These are phyloP conservation scores for Bufotes viridis DNA, from an alignment of 2,797 vertebrate genomes.

Conservation along the genomic window DNA sequence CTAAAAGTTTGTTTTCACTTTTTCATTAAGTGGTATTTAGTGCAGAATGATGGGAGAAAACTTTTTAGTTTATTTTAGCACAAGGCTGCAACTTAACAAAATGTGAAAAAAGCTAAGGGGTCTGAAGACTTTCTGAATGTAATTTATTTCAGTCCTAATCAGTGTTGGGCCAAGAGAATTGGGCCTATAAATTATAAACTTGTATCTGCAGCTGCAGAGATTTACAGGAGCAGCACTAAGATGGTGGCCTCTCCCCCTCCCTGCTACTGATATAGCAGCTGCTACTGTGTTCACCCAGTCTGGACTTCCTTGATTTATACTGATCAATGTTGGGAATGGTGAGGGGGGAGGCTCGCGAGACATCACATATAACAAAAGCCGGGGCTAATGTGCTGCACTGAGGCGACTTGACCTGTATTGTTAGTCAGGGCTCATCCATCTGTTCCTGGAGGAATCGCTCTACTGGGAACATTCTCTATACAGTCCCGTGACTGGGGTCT, in stretches of 20 bases:
- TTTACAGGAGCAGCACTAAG: background rate
- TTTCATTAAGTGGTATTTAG: too few relatives aligned
- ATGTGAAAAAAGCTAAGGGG: too few relatives aligned
- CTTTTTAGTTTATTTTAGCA: too few relatives aligned
- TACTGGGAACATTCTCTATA: background rate
- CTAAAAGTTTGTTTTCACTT: too few relatives aligned
- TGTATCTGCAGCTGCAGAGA: background rate
- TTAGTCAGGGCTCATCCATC: background rate
- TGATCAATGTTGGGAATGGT: background rate
- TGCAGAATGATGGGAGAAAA: too few relatives aligned
- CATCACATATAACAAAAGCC: conserved; percentile 16
- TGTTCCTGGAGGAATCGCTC: background rate
- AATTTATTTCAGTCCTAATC: background rate
- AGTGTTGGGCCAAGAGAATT: background rate
- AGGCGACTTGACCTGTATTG: conserved; percentile 32
- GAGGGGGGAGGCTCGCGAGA: background rate
- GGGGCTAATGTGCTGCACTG: conserved; percentile 31
- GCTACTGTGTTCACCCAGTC: background rate
- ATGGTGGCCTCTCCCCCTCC: background rate
- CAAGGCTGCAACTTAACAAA: too few relatives aligned
- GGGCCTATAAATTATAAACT: background rate
- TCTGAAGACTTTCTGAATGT: too few relatives aligned
- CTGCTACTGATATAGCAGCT: background rate
- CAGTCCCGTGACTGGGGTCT: background rate
- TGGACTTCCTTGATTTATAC: conserved; percentile 20